phyloP scores from a whole-genome alignment of 1,140 invertebrate genomes.

The Listronotus oregonensis region DNA sequence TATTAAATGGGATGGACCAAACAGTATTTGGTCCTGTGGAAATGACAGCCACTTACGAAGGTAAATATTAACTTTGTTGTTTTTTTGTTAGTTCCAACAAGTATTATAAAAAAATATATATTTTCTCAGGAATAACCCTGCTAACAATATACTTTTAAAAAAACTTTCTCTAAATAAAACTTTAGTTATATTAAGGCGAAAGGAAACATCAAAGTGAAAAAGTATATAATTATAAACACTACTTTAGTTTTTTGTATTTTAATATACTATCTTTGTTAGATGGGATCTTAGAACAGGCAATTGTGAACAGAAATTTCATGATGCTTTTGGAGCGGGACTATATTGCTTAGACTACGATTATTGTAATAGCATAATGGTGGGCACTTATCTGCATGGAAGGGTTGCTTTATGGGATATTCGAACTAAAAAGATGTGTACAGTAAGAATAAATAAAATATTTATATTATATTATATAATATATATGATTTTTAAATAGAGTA shows the following conservation, averaged over 20 bases:
- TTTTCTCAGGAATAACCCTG: too few species aligned
- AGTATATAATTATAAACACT: too few species aligned
- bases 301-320: constrained; percentile 65
- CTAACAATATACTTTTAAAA: too few species aligned
- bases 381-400: constrained; percentile 66
- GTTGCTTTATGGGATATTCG: constrained; percentile 72
- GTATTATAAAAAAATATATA: too few species aligned
- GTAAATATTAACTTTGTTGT: background rate
- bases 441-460: too few species aligned
- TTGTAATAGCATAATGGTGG: constrained; percentile 64
- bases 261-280: constrained; percentile 45
- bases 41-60: constrained; percentile 66
- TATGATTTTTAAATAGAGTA: too few species aligned
- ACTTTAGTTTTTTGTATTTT: too few species aligned
- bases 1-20: constrained; percentile 65
- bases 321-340: constrained; percentile 68
- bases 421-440: constrained; percentile 62
- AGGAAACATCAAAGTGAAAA: too few species aligned
- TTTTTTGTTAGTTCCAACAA: too few species aligned
- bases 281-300: constrained; percentile 66
- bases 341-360: constrained; percentile 71
- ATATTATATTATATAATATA: too few species aligned
- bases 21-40: constrained; percentile 67
- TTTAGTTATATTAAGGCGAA: too few species aligned
- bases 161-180: too few species aligned